Evolutionary conservation across 2,888 invertebrate species (phyloP), one percentile per base, ranked within the genome.

Genomic region (Agrypnus murinus): DNA sequence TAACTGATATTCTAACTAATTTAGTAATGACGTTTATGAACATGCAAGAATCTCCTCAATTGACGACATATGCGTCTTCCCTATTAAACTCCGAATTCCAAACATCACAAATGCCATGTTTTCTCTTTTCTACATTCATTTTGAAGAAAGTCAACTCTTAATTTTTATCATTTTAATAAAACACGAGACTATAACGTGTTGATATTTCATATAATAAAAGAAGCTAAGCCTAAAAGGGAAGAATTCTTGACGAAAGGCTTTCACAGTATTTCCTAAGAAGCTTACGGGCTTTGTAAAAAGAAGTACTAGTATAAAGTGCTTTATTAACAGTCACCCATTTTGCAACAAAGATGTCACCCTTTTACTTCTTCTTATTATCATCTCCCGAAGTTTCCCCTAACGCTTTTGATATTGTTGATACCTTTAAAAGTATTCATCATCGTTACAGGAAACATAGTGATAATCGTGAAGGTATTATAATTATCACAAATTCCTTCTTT

Each of bases 221-320:
- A 60, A 31, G 17, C 10, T 9, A 62, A 38, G 31, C 31, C 48
- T 62, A 34, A 64, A 64, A 6, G 12, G 36, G 31, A 15, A 59
- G 19, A 53, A 53, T 55, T 64, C 64, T 64, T 64, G 31, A 36
- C 14, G 43, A 14, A 40, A 25, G 40, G 64, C 55, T 64, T 64
- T 38, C 55, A 50, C 55, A 50, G 31, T 64, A 43, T 43, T 55
- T 64, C 19, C 64, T 63, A 55, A 55, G 64, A 55, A 40, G 64
- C 64, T 64, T 64, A 64, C 31, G 55, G 43, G 64, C 64, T 64
- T 64, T 64, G 15, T 19, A 55, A 64, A 25, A 64, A 53, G 53
- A 55, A 36, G 64, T 40, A 43, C 53, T 12, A 25, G 25, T 25
- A 32, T 55, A 53, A 64, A 53, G 64, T 64, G 50, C 53, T 55